Evolutionary conservation across 2,797 vertebrate species (phyloP).

Genomic region (Stomatorhinus walkeri): DNA sequence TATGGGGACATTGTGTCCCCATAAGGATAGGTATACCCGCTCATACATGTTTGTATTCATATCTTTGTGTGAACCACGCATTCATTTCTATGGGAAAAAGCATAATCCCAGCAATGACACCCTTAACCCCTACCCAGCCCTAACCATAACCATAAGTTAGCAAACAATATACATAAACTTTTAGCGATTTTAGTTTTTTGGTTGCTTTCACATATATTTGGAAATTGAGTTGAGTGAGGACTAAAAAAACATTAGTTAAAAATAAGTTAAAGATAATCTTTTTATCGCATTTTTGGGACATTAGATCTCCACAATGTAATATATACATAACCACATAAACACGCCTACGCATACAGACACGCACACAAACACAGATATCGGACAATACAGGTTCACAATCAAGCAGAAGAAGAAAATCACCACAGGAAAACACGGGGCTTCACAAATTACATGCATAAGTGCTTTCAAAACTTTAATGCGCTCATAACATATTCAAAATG

Average conservation of each 20-base stretch:
- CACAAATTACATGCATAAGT: conserved; percentile 10
- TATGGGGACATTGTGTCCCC: no score
- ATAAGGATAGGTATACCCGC: no score
- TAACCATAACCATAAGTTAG: not conserved
- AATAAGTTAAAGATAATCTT: not conserved
- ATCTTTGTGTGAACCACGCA: not conserved
- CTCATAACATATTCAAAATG: conserved; percentile 33
- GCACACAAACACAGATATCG: not conserved
- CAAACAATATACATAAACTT: not conserved
- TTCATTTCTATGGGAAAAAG: not conserved
- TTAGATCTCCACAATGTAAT: not conserved
- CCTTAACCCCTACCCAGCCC: not conserved
- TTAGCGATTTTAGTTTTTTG: not conserved
- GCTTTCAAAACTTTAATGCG: conserved; percentile 8
- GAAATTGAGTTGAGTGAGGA: not conserved
- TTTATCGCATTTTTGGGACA: not conserved
- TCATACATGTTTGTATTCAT: not conserved
- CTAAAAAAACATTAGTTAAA: not conserved
- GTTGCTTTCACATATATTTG: not conserved
- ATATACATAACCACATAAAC: not conserved
- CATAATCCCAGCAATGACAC: not conserved
- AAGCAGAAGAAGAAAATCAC: not conserved
- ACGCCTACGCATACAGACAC: not conserved
- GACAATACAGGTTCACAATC: not conserved
- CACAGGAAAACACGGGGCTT: not conserved